Evolutionary conservation across 2,113 vertebrate species (phyloP).

Genomic region (Nycticryphes semicollaris): DNA sequence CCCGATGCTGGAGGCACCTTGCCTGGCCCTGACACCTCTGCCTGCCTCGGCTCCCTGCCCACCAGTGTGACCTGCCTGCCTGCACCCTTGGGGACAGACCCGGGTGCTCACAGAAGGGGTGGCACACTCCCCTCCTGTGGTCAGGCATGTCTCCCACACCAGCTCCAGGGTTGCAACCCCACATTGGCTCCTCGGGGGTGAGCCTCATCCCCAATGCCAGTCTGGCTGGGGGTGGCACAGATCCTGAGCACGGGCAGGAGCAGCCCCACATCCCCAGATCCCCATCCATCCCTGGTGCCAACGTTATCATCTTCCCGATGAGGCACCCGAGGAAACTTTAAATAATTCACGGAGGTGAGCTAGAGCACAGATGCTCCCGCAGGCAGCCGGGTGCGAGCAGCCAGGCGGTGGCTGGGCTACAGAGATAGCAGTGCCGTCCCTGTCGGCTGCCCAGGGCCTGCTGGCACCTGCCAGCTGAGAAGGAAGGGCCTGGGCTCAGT

Average conservation of each 20-base stretch:
- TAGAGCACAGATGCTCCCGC: slow-evolving; percentile 40
- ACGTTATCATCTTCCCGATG: neutral
- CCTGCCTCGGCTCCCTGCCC: neutral
- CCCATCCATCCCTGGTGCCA: neutral
- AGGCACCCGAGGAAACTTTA: slow-evolving; percentile 9
- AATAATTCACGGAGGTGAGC: slow-evolving; percentile 55
- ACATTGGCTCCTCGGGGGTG: neutral
- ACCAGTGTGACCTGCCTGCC: fast-evolving
- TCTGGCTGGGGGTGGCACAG: neutral
- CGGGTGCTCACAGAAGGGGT: neutral
- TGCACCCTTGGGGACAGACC: neutral
- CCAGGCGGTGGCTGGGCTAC: slow-evolving; percentile 22
- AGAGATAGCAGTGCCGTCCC: slow-evolving; percentile 9
- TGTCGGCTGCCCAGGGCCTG: neutral
- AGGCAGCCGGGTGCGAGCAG: slow-evolving; percentile 22
- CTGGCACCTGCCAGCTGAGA: neutral
- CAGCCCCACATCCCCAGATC: neutral
- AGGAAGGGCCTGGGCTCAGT: neutral
- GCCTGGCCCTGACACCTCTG: neutral
- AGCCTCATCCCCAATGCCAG: neutral
- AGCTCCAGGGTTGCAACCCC: neutral
- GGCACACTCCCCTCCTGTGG: neutral
- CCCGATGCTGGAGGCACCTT: neutral
- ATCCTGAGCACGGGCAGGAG: fast-evolving
- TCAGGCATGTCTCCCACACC: fast-evolving